These are phyloP conservation scores for Drosophila parthenogenetica DNA, from an alignment of 2,888 invertebrate genomes.

Conservation along the genomic window DNA sequence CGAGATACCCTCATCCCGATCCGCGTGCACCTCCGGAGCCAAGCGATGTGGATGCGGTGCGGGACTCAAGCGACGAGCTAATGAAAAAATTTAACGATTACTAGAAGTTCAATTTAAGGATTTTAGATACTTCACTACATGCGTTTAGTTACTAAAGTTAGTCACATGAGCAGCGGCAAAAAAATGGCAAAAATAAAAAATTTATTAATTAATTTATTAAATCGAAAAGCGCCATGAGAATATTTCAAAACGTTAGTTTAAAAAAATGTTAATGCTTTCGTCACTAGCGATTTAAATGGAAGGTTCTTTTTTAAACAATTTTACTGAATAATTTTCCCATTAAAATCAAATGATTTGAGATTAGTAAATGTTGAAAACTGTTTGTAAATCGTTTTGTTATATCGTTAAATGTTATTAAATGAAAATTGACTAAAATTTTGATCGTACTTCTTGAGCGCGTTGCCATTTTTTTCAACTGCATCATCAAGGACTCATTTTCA, in stretches of 20 bases:
- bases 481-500: constrained; percentile 97
- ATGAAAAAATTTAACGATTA: neutral
- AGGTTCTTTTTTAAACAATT: neutral
- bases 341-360: constrained; percentile 12
- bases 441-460: constrained; percentile 92
- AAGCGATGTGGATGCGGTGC: constrained; percentile 88
- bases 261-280: constrained; percentile 5
- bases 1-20: constrained; percentile 90
- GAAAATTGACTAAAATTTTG: constrained; percentile 28
- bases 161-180: constrained; percentile 85
- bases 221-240: constrained; percentile 68
- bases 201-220: constrained; percentile 30
- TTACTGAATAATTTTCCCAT: neutral
- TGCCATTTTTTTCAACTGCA: constrained; percentile 98
- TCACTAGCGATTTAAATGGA: constrained; percentile 19
- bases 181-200: constrained; percentile 85
- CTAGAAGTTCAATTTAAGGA: too few species aligned
- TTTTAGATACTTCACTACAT: constrained; percentile 11
- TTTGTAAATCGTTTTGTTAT: constrained; percentile 5
- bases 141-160: constrained; percentile 37
- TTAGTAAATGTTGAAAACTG: constrained; percentile 38
- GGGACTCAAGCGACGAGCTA: constrained; percentile 90
- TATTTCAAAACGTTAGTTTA: constrained; percentile 50
- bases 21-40: constrained; percentile 88
- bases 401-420: too few species aligned